Evolutionary conservation across 2,888 invertebrate species (phyloP), one percentile per base, ranked within the genome.

Genomic region (Machimus rusticus): DNA sequence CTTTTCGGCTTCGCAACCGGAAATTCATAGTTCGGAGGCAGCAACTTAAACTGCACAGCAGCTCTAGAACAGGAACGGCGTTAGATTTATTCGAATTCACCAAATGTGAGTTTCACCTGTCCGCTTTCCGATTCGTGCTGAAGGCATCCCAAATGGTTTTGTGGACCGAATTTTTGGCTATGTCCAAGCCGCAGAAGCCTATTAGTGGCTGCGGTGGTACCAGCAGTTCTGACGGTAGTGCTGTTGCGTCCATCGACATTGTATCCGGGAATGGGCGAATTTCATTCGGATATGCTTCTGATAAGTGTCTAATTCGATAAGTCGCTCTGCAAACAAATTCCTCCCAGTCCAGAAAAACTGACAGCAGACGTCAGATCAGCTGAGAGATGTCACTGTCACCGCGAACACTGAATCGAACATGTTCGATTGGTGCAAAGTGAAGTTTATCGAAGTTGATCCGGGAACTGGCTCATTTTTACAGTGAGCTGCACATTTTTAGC

Each of bases 141-240:
- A 99, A 98, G 6, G 97, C 96, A 91, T 99, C 98, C 98, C 98
- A 99, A 92, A 99, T 96, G 81, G 96, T 95, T 91, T 97, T 96
- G 92, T 99, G 99, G 74, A 97, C 94, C 3, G 96, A 95, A 93
- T 98, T 98, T 91, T 96, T 96, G 57, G 95, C 93, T 12, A 96
- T 94, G 92, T 99, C 98, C 88, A 99, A 93, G 19, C 99, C 99
- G 89, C 97, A 96, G 86, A 99, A 94, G 46, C 97, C 97, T 87
- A 99, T 95, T 88, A 99, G 94, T 82, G 98, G 97, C 91, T 97
- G 94, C 46, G 99, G 97, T 91, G 96, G 96, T 89, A 95, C 94
- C 90, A 96, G 95, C 88, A 99, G 94, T 94, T 99, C 98, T 89
- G 95, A 93, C 89, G 99, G 98, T 92, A 99, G 94, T 90, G 95